A percentile compares a stretch with the other conserved stretches of the same genome.
phyloP scores from a whole-genome alignment of 2,797 vertebrate genomes.

The Orestias chungarensis region DNA sequence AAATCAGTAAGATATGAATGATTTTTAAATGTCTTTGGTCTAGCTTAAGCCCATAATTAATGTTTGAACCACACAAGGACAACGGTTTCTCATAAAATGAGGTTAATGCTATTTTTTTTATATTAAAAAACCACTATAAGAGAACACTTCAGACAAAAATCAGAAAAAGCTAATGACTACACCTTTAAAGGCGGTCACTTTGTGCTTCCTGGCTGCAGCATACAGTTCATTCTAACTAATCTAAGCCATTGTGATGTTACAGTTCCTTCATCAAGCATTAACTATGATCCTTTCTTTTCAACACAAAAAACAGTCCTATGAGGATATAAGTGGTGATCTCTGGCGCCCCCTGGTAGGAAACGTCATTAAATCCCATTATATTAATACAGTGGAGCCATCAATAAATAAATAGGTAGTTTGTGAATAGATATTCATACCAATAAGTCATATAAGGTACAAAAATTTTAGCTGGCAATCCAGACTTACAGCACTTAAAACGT shows the following conservation, averaged over 20 bases:
- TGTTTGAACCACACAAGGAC: not conserved
- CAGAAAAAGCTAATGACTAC: not conserved
- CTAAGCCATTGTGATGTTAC: not conserved
- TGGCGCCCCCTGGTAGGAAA: constrained; percentile 67
- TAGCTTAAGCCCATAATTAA: not conserved
- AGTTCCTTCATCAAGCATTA: not conserved
- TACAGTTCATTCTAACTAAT: not conserved
- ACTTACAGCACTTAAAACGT: not conserved
- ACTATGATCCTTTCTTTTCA: not conserved
- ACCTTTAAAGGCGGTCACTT: too few species aligned
- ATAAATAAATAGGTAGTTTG: not conserved
- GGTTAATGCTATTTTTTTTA: not conserved
- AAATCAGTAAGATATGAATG: not conserved
- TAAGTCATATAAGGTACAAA: not conserved
- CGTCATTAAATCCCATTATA: not conserved
- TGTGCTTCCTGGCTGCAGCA: not conserved
- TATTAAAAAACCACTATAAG: not conserved
- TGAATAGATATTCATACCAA: not conserved
- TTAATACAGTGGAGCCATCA: not conserved
- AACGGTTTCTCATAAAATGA: not conserved
- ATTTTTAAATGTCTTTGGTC: not conserved
- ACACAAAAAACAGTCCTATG: not conserved
- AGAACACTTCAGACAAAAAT: not conserved
- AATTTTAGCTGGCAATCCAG: not conserved
- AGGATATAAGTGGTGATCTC: constrained; percentile 24